These are phyloP conservation scores for Fukomys damarensis DNA, from an alignment of 2,113 vertebrate genomes.

Conservation along the genomic window DNA sequence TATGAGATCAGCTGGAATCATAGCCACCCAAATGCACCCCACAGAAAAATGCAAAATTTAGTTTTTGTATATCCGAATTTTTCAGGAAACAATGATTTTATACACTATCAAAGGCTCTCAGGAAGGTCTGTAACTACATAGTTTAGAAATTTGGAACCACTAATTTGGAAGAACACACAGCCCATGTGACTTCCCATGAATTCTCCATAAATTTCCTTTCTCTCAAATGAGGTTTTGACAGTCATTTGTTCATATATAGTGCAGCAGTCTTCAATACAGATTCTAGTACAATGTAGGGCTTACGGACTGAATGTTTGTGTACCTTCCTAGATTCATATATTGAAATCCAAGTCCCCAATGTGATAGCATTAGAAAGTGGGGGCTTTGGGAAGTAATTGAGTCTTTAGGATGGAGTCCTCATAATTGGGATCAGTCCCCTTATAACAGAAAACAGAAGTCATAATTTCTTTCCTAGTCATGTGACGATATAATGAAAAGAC, in stretches of 20 bases:
- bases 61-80: not conserved
- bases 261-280: not conserved
- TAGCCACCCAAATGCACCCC: not conserved
- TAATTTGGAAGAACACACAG: not conserved
- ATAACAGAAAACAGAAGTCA: not conserved
- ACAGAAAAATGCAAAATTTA: conserved; percentile 20
- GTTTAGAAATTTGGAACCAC: not conserved
- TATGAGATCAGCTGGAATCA: not conserved
- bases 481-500: not conserved
- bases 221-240: not conserved
- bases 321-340: not conserved
- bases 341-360: conserved; percentile 8
- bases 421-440: not conserved
- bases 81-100: not conserved
- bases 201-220: conserved; percentile 1
- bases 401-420: not conserved
- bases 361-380: not conserved
- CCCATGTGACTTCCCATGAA: not conserved
- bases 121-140: not conserved
- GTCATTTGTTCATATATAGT: not conserved
- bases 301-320: not conserved
- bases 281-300: not conserved
- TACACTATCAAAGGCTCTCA: conserved; percentile 22
- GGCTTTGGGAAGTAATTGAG: not conserved
- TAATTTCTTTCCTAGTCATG: not conserved